phyloP scores from a whole-genome alignment of 2,888 invertebrate species.

The Acleris emargana region DNA sequence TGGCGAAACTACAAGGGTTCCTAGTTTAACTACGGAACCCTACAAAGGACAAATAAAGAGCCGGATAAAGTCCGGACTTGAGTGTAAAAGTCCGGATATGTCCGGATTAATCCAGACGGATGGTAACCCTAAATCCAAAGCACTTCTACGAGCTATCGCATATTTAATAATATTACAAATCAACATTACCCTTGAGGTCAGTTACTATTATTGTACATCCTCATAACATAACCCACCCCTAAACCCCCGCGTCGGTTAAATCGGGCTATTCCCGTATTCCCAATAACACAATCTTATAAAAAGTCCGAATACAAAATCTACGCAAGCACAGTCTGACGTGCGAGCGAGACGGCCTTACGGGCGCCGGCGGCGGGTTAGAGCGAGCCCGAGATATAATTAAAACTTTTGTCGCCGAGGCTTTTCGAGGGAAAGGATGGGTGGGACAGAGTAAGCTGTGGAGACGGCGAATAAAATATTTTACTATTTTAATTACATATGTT shows the following conservation, averaged over 20 bases:
- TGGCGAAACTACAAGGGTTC: too few species aligned
- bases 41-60: too few species aligned
- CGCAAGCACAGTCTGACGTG: conserved; percentile 43
- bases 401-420: conserved; percentile 81
- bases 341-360: conserved; percentile 47
- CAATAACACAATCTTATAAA: conserved; percentile 36
- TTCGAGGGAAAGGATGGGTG: conserved; percentile 71
- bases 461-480: conserved; percentile 6
- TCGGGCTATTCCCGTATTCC: conserved; percentile 20
- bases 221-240: conserved; percentile 27
- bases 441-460: conserved; percentile 49
- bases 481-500: background rate
- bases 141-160: too few species aligned
- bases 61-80: too few species aligned
- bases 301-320: conserved; percentile 37
- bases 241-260: conserved; percentile 22
- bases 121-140: too few species aligned
- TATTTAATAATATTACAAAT: too few species aligned
- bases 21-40: too few species aligned
- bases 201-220: too few species aligned
- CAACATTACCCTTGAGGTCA: too few species aligned
- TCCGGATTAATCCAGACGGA: too few species aligned
- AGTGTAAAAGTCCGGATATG: too few species aligned
- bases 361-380: conserved; percentile 48
- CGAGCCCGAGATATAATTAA: conserved; percentile 76